Evolutionary conservation across 1,140 invertebrate species (phyloP), one percentile per base, ranked within the genome.

Genomic region (Tenebrio molitor): DNA sequence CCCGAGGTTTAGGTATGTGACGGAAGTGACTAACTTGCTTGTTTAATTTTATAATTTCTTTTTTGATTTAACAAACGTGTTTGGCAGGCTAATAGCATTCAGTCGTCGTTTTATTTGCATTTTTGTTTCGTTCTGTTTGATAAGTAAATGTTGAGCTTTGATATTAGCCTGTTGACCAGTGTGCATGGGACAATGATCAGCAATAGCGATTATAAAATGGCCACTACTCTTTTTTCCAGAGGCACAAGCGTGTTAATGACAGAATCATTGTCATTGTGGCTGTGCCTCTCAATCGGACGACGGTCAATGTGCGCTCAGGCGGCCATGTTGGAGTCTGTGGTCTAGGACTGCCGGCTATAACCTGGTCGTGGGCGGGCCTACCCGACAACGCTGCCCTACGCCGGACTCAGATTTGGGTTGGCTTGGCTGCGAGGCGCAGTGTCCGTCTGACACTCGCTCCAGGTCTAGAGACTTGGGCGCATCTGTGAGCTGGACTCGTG

Each of bases 1-100:
- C 97, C 16, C 88, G 98, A 79, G 98, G 98, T 75, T 89, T 99
- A 85, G 97, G 97, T 99, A 90, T 91, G 94, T 87, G 42, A 25
- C 46, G 21, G 19, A 67, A 12, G 21, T 12, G 42, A 64, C 16
- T 53, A 68, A 10, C 58, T 29, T 62, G 16, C 71, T 39, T 76
- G 46, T 63, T 74, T 42, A 42, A 21, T 74, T 72, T 53, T 69
- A 46, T 58, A 33, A 64, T 73, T 67, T 73, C 41, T 73, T 74
- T n/a, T 73, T 64, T 69, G 39, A 68, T 46, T 29, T 50, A 66
- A 50, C 42, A 69, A 63, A 76, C 70, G 73, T 76, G 71, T 74
- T 75, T 75, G 71, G 72, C 77, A 78, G 77, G 76, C 77, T 78
- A 78, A 78, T 78, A 79, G 42, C 23, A 66, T 58, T 72, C 5